Conservation (phyloP, 2,888 invertebrate species). For the Sussaba pulchella region DNA sequence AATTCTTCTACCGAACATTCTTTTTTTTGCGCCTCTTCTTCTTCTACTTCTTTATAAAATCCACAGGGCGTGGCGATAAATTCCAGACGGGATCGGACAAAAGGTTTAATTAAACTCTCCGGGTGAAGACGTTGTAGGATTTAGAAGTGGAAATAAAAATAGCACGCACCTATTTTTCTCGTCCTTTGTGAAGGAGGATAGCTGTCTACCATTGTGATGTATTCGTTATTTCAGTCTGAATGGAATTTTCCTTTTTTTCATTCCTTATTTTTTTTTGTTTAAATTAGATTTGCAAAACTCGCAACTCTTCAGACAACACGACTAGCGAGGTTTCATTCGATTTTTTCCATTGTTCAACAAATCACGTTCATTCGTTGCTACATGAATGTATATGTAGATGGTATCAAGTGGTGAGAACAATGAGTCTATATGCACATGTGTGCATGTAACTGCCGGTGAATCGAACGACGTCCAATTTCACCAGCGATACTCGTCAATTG, state of each 20-base stretch:
- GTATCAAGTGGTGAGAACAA: background rate
- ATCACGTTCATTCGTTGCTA: slow-evolving; percentile 1
- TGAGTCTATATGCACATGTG: slow-evolving; percentile 4
- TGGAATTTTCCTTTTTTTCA: background rate
- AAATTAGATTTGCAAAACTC: background rate
- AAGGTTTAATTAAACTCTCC: slow-evolving; percentile 79
- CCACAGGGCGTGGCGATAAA: slow-evolving; percentile 71
- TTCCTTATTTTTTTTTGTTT: background rate
- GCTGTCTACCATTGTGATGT: slow-evolving; percentile 20
- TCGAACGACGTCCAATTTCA: slow-evolving; percentile 43
- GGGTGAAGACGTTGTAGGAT: slow-evolving; percentile 35
- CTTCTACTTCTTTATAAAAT: slow-evolving; percentile 29
- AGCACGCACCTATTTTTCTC: slow-evolving; percentile 5
- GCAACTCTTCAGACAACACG: background rate
- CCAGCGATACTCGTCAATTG: slow-evolving; percentile 42
- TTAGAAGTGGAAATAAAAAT: slow-evolving; percentile 30
- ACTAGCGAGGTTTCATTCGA: slow-evolving; percentile 18
- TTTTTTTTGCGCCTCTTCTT: background rate
- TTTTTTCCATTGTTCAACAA: slow-evolving; percentile 24
- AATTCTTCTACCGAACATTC: background rate
- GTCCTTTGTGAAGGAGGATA: background rate
- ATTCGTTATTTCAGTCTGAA: slow-evolving; percentile 20
- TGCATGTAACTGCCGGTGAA: slow-evolving; percentile 1
- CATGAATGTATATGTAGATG: slow-evolving; percentile 5
- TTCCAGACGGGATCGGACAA: slow-evolving; percentile 73